phyloP scores from a whole-genome alignment of 2,113 vertebrate genomes.

The Hippocampus zosterae region DNA sequence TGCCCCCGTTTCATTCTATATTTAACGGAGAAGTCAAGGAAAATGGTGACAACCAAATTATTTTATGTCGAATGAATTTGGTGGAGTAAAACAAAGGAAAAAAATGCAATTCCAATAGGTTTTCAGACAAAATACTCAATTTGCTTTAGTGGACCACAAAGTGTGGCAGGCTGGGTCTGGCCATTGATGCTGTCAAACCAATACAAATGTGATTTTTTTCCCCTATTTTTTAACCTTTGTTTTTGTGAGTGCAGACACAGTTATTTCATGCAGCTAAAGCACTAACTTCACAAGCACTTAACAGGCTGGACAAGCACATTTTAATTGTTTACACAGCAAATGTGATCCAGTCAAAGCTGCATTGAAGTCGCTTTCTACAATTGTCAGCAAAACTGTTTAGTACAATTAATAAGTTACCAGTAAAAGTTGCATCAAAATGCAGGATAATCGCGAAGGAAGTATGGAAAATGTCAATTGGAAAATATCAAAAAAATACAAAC shows the following conservation, averaged over 20 bases:
- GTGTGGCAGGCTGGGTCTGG: no score
- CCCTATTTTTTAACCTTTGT: no score
- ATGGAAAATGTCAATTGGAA: neutral
- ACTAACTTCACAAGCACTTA: neutral
- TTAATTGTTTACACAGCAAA: slow-evolving; percentile 9
- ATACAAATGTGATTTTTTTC: no score
- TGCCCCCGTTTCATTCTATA: no score
- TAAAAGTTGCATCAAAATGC: neutral
- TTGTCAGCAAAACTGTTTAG: neutral
- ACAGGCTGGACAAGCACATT: neutral
- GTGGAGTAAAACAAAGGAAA: no score
- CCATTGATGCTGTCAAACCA: no score
- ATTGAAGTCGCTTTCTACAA: neutral
- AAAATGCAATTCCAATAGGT: no score
- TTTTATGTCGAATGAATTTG: no score
- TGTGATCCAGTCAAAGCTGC: neutral
- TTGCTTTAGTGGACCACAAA: no score
- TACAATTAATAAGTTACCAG: slow-evolving; percentile 3
- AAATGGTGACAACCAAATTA: no score
- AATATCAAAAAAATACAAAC: neutral
- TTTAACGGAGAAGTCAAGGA: no score
- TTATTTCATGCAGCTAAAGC: neutral
- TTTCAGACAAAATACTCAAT: no score
- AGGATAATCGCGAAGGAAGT: neutral
- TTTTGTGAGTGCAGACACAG: neutral